A percentile compares a stretch with the other conserved stretches of the same genome.
Conservation (phyloP, 2,797 vertebrate genomes). For the Manis javanica region DNA sequence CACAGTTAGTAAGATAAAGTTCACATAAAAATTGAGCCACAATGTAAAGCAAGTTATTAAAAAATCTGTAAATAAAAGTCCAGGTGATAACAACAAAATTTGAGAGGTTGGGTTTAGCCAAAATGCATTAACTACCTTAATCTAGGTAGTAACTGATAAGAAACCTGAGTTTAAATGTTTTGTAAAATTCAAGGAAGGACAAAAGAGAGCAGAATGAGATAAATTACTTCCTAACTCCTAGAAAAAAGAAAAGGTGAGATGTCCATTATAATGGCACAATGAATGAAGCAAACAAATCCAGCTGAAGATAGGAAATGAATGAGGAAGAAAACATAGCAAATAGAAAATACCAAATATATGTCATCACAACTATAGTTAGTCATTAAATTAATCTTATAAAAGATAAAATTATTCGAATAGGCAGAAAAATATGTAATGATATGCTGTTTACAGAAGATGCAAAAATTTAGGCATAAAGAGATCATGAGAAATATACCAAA, state of each 20-base stretch:
- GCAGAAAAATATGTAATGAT: conserved; percentile 10
- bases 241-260: neutral
- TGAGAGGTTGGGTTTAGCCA: neutral
- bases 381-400: neutral
- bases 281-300: conserved; percentile 1
- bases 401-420: neutral
- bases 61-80: conserved; percentile 34
- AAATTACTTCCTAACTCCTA: neutral
- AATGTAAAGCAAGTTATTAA: neutral
- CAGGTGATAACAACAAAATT: neutral
- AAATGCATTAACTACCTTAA: neutral
- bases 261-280: neutral
- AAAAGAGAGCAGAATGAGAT: neutral
- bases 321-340: conserved; percentile 4
- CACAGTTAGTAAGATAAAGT: neutral
- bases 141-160: neutral
- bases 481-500: neutral
- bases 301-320: neutral
- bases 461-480: neutral
- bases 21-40: neutral
- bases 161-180: conserved; percentile 17
- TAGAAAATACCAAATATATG: neutral
- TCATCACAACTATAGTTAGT: neutral
- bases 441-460: neutral
- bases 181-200: neutral